Evolutionary conservation across 2,113 vertebrate genomes (phyloP), one percentile per base, ranked within the genome.

Genomic region (Girardinichthys multiradiatus): DNA sequence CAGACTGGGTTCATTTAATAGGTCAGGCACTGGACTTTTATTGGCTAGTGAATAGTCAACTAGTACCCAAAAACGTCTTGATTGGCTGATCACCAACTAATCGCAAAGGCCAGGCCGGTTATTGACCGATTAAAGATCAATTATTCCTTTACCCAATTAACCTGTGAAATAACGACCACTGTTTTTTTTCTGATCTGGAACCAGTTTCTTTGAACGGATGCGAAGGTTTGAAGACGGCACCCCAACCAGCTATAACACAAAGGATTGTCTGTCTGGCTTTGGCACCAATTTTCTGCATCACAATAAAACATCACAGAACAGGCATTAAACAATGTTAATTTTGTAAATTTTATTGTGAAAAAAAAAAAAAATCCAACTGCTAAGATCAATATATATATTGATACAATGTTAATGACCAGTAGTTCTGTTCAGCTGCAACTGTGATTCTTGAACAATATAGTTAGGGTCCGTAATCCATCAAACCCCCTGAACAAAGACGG

Each of bases 291-390:
- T 68, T 51, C 17, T 17, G 7, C 42, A 19, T 11, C 24, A 63
- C 33, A 63, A 63, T 14, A 63, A n/a, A 29, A 29, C 12, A 0
- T 1, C 45, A 45, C 37, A 80, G 77, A 84, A 83, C 26, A 72
- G 73, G 1, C 8, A 63, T 31, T 17, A 64, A 58, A 66, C 60
- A 70, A 64, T 62, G 21, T 54, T 76, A 78, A 91, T 90, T 93
- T 93, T 92, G 91, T 89, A 92, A 93, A 92, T 89, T 95, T 95
- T 95, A 94, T 94, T 95, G 92, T 94, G 91, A 89, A 94, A 93
- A 94, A 93, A 94, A 93, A 94, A 93, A 45, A 90, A 87, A 94
- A 93, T 93, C 92, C 89, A 91, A 95, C 92, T 91, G 93, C 94
- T 94, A 94, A 91, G 91, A 92, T 94, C 94, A 94, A 94, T 93